Conservation (phyloP, 2,888 invertebrate genomes). For the Dynastes maya region DNA sequence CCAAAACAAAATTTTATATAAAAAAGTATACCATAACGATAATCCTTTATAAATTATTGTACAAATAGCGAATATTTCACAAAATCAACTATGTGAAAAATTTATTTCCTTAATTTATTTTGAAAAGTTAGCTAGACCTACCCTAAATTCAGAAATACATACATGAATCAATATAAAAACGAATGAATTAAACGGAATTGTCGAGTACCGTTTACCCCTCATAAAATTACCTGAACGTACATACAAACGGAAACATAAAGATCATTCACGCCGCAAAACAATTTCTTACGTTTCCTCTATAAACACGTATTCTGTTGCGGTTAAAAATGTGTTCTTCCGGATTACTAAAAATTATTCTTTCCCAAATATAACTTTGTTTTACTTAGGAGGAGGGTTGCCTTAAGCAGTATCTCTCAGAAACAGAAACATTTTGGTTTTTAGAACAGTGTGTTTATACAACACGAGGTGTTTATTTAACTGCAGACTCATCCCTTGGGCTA, state of each 20-base stretch:
- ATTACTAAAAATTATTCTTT: slow-evolving; percentile 50
- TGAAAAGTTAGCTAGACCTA: no score
- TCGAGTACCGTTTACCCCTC: neutral
- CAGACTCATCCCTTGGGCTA: slow-evolving; percentile 58
- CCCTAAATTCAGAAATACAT: no score
- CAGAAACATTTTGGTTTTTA: slow-evolving; percentile 58
- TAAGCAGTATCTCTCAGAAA: slow-evolving; percentile 51
- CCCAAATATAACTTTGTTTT: slow-evolving; percentile 52
- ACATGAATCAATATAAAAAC: neutral
- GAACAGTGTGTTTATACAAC: slow-evolving; percentile 60
- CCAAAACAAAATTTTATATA: no score
- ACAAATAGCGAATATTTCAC: no score
- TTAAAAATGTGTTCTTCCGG: slow-evolving; percentile 49
- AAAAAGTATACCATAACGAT: no score
- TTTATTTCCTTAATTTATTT: no score
- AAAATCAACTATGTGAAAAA: no score
- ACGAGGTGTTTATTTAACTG: slow-evolving; percentile 61
- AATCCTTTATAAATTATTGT: no score
- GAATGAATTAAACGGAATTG: neutral
- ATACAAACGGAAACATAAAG: slow-evolving; percentile 26
- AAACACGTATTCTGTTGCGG: slow-evolving; percentile 37
- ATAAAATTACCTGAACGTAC: slow-evolving; percentile 5
- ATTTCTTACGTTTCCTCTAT: slow-evolving; percentile 30
- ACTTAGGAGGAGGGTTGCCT: slow-evolving; percentile 49
- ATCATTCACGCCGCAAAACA: slow-evolving; percentile 22